These are phyloP conservation scores for Ichneumon xanthorius DNA, from an alignment of 2,888 invertebrate species.

Conservation along the genomic window DNA sequence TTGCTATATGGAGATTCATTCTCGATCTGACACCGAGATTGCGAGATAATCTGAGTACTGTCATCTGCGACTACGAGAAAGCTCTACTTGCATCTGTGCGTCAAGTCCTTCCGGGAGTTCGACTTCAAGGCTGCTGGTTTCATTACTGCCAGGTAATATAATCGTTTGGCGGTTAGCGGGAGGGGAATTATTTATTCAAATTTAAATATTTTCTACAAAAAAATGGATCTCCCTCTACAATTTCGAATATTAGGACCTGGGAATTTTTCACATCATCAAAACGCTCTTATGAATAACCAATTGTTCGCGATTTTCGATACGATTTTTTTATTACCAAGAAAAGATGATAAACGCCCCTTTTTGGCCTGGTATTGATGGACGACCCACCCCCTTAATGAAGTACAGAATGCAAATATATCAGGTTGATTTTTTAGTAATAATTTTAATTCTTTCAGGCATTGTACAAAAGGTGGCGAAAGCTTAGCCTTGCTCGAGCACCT, in stretches of 20 bases:
- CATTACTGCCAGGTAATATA: constrained; percentile 20
- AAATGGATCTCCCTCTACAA: too few relatives aligned
- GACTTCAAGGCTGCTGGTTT: constrained; percentile 38
- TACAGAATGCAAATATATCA: background rate
- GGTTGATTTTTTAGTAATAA: background rate
- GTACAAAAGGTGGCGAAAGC: background rate
- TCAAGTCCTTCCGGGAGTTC: background rate
- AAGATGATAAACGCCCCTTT: too few relatives aligned
- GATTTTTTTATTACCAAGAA: too few relatives aligned
- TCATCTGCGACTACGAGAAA: constrained; percentile 27
- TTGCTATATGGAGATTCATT: constrained; percentile 27
- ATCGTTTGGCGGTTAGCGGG: too few relatives aligned
- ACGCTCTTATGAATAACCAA: too few relatives aligned
- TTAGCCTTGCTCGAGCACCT: background rate
- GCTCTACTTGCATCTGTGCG: constrained; percentile 16
- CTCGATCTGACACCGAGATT: constrained; percentile 10
- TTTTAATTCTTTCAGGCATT: background rate
- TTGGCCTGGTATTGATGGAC: too few relatives aligned
- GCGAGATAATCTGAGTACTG: background rate
- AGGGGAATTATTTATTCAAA: too few relatives aligned
- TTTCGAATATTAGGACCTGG: too few relatives aligned
- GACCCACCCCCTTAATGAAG: background rate
- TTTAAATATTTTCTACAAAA: too few relatives aligned
- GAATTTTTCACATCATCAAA: too few relatives aligned
- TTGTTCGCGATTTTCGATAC: too few relatives aligned